Conservation (phyloP, 2,888 invertebrate species). For the Drosophila algonquin region DNA sequence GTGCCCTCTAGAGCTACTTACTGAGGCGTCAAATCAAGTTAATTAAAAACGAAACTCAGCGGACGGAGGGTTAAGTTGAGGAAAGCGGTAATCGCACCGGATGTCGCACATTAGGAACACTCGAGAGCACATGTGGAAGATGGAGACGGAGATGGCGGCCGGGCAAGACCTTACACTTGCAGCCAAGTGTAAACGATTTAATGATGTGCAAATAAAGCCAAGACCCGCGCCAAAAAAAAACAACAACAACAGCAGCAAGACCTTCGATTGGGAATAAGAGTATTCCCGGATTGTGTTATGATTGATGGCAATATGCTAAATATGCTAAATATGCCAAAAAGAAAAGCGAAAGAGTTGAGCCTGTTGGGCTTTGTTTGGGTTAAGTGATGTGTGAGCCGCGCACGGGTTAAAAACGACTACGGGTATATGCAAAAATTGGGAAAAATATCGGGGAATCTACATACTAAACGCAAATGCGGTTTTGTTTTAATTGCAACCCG, state of each 20-base stretch:
- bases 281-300: conserved; percentile 50
- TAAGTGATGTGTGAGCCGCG: conserved; percentile 70
- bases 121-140: conserved; percentile 62
- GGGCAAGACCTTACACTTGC: conserved; percentile 63
- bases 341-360: conserved; percentile 46
- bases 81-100: conserved; percentile 64
- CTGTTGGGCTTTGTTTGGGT: conserved; percentile 52
- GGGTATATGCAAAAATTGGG: conserved; percentile 13
- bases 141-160: neutral
- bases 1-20: conserved; percentile 59
- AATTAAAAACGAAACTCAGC: conserved; percentile 75
- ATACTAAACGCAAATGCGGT: conserved; percentile 54
- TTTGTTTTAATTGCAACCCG: conserved; percentile 76
- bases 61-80: neutral
- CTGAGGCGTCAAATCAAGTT: conserved; percentile 82
- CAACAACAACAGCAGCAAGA: neutral
- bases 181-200: conserved; percentile 77
- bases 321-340: conserved; percentile 71
- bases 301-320: conserved; percentile 75
- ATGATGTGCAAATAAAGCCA: conserved; percentile 67
- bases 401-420: conserved; percentile 61
- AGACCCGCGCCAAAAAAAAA: conserved; percentile 70
- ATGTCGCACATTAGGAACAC: conserved; percentile 82
- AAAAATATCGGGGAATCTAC: conserved; percentile 1
- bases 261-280: conserved; percentile 3